Conservation (phyloP, 2,888 invertebrate species). For the Monoplex corrugatus region DNA sequence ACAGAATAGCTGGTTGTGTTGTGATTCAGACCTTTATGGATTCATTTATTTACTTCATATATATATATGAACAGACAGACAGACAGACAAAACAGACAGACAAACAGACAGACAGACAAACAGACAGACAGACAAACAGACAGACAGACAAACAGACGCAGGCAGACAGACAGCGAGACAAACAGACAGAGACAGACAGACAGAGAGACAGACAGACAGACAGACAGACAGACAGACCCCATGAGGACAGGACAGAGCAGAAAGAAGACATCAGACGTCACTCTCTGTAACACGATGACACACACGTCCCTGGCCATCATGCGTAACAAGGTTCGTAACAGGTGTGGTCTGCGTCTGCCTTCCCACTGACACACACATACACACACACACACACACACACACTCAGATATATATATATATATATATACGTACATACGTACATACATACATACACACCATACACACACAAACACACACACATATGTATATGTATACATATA, state of each 20-base stretch:
- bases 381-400: constrained; percentile 17
- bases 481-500: too few species aligned
- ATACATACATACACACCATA: background rate
- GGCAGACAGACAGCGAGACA: background rate
- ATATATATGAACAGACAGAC: too few species aligned
- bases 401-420: background rate
- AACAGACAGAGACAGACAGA: background rate
- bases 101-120: too few species aligned
- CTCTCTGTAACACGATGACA: background rate
- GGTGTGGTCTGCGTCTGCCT: constrained; percentile 10
- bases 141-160: background rate
- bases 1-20: too few species aligned
- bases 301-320: constrained; percentile 30
- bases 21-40: too few species aligned
- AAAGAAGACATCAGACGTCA: constrained; percentile 6
- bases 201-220: background rate
- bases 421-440: background rate
- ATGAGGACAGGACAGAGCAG: constrained; percentile 24
- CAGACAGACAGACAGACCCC: constrained; percentile 21
- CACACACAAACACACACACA: background rate
- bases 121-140: background rate
- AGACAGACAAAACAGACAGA: too few species aligned
- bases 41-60: too few species aligned
- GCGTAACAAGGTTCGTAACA: constrained; percentile 44
- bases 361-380: background rate